Conservation (phyloP, 2,888 invertebrate species). For the Dromius quadrimaculatus region DNA sequence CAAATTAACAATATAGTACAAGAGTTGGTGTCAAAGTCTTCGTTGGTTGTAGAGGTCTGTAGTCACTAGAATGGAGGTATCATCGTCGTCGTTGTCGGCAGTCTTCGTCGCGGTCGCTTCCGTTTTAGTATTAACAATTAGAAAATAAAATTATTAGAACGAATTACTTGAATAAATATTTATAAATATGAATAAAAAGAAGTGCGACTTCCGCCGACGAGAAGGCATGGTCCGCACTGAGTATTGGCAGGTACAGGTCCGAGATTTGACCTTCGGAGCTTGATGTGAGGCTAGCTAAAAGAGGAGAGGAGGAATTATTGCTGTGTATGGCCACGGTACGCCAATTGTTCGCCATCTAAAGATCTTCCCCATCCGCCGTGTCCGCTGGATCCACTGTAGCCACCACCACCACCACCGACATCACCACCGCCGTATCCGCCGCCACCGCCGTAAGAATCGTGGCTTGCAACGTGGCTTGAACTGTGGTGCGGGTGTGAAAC, state of each 20-base stretch:
- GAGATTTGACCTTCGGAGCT: slow-evolving; percentile 50
- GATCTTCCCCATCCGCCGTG: slow-evolving; percentile 82
- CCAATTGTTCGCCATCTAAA: slow-evolving; percentile 80
- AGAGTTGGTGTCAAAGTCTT: slow-evolving; percentile 42
- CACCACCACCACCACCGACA: slow-evolving; percentile 71
- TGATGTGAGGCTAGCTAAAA: not conserved
- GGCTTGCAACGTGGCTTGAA: slow-evolving; percentile 76
- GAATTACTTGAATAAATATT: slow-evolving; percentile 50
- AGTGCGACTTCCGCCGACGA: slow-evolving; percentile 23
- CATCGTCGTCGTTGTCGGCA: slow-evolving; percentile 28
- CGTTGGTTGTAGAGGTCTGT: slow-evolving; percentile 21
- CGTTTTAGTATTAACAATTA: slow-evolving; percentile 47
- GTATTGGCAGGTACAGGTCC: slow-evolving; percentile 65
- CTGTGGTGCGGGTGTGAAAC: slow-evolving; percentile 87
- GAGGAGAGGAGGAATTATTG: slow-evolving; percentile 56
- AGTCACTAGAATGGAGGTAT: slow-evolving; percentile 50
- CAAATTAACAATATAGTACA: slow-evolving; percentile 53
- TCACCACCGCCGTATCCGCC: slow-evolving; percentile 68
- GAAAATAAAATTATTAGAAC: slow-evolving; percentile 48
- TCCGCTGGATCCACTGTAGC: slow-evolving; percentile 72
- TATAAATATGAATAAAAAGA: slow-evolving; percentile 48
- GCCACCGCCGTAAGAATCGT: slow-evolving; percentile 72
- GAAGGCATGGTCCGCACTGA: slow-evolving; percentile 59
- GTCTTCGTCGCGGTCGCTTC: slow-evolving; percentile 43
- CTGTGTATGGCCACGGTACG: slow-evolving; percentile 83